Conservation (phyloP, 2,797 vertebrate species). For the Lagothrix lagotricha region DNA sequence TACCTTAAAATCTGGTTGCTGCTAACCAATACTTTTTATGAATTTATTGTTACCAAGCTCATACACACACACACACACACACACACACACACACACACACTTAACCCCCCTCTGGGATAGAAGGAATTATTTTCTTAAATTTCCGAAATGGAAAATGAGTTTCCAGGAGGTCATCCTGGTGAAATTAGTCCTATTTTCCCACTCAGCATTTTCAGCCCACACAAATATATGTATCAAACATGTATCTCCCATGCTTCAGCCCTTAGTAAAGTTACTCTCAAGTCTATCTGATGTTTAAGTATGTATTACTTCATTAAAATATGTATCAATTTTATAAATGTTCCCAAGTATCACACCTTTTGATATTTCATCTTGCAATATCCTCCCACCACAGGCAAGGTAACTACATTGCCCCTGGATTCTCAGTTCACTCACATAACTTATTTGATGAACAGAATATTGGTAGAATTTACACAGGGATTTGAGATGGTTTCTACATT, state of each 20-base stretch:
- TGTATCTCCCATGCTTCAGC: not conserved
- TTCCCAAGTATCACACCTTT: not conserved
- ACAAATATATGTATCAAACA: not conserved
- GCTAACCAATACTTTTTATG: not conserved
- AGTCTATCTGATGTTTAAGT: not conserved
- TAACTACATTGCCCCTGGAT: not conserved
- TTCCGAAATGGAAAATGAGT: not conserved
- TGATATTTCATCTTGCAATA: not conserved
- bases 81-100: not conserved
- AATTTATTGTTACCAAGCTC: not conserved
- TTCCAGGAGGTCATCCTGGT: not conserved
- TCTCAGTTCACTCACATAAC: not conserved
- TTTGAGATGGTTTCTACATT: not conserved
- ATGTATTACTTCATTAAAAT: not conserved
- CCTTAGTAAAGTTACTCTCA: not conserved
- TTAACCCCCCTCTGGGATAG: not conserved
- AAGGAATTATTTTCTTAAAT: not conserved
- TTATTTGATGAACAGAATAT: not conserved
- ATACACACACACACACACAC: not conserved
- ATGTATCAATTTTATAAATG: not conserved
- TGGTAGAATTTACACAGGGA: not conserved
- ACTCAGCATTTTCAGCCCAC: not conserved
- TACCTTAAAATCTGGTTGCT: not conserved
- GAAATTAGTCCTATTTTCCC: not conserved
- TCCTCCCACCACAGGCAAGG: not conserved